Evolutionary conservation across 2,113 vertebrate species (phyloP).

Genomic region (Gymnarchus niloticus): DNA sequence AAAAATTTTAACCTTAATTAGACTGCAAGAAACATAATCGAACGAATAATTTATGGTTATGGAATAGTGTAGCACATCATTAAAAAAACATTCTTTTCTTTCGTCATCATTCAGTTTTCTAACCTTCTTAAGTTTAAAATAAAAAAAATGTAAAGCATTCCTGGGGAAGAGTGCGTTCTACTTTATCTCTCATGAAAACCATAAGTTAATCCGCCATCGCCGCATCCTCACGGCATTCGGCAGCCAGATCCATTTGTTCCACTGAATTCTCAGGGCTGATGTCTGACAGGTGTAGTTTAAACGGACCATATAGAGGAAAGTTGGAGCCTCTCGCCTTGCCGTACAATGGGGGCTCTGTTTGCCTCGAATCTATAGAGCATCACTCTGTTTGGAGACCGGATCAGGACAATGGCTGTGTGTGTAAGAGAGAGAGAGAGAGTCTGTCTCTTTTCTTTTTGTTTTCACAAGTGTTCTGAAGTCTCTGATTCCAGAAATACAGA

Average conservation of each 20-base stretch:
- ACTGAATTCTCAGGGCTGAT: background rate
- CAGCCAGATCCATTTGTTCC: slow-evolving; percentile 18
- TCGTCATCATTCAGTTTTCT: background rate
- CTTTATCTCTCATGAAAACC: background rate
- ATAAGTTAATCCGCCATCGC: background rate
- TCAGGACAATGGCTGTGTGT: background rate
- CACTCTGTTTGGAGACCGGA: background rate
- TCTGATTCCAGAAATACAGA: background rate
- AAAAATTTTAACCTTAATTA: background rate
- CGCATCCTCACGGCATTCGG: background rate
- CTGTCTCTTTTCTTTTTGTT: background rate
- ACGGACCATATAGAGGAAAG: slow-evolving; percentile 1
- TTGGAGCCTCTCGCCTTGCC: background rate
- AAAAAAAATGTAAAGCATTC: background rate
- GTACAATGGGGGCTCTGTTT: slow-evolving; percentile 19
- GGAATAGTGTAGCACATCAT: background rate
- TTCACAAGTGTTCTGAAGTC: background rate
- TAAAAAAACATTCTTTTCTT: background rate
- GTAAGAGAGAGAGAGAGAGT: background rate
- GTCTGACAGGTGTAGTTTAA: slow-evolving; percentile 20
- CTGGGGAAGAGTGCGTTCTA: background rate
- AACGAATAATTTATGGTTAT: background rate
- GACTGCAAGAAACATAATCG: background rate
- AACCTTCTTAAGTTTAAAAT: background rate
- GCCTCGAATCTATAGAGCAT: slow-evolving; percentile 11